These are phyloP conservation scores for Thumatha senex DNA, from an alignment of 2,888 invertebrate genomes.

Conservation along the genomic window DNA sequence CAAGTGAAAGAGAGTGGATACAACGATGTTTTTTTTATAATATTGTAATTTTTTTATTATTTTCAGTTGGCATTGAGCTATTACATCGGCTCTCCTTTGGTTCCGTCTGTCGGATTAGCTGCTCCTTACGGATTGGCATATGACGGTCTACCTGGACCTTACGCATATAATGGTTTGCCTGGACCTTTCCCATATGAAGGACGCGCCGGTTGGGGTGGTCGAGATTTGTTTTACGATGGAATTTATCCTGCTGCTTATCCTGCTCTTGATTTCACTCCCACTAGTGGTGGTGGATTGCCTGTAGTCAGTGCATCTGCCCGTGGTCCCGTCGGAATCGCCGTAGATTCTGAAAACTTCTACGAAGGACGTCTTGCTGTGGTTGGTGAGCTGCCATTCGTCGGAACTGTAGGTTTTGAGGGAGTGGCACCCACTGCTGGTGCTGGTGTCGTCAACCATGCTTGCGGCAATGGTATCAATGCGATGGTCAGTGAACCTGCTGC, in stretches of 20 bases:
- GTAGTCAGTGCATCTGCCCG: slow-evolving; percentile 49
- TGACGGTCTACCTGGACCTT: not conserved
- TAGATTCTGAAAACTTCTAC: slow-evolving; percentile 52
- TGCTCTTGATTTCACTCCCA: slow-evolving; percentile 38
- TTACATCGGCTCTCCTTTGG: not conserved
- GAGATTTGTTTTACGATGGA: not conserved
- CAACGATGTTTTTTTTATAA: too few relatives aligned
- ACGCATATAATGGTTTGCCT: not conserved
- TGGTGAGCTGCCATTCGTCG: slow-evolving; percentile 57
- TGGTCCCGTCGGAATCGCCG: slow-evolving; percentile 49
- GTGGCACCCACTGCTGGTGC: not conserved
- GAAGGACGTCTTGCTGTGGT: slow-evolving; percentile 49
- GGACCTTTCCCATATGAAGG: not conserved
- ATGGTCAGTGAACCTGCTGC: slow-evolving; percentile 35
- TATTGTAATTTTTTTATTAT: too few relatives aligned
- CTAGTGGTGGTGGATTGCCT: slow-evolving; percentile 51
- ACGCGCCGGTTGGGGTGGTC: not conserved
- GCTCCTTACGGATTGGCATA: not conserved
- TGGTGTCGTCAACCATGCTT: not conserved
- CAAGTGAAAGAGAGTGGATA: too few relatives aligned
- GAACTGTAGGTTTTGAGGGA: slow-evolving; percentile 38
- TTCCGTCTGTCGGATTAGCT: not conserved
- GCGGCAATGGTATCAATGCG: slow-evolving; percentile 17
- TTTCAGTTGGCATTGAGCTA: slow-evolving; percentile 5
- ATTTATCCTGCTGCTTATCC: slow-evolving; percentile 8